Percentiles rank a stretch among this genome's conserved stretches.
phyloP scores from a whole-genome alignment of 2,888 invertebrate species.

The Nezara viridula region DNA sequence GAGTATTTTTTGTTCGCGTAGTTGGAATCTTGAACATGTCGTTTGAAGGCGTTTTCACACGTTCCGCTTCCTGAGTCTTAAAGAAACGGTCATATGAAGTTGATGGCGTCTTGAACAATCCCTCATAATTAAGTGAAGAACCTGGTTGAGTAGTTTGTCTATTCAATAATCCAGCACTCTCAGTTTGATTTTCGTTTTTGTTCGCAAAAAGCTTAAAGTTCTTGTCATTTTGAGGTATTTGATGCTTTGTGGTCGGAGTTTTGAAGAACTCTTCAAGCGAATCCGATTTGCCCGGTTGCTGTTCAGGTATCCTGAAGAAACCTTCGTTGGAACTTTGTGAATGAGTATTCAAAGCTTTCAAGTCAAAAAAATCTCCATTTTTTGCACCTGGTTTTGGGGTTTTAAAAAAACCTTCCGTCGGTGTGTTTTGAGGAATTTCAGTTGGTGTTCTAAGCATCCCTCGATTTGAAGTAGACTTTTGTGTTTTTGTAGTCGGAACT shows the following conservation, averaged over 20 bases:
- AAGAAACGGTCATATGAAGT: not conserved
- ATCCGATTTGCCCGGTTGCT: not conserved
- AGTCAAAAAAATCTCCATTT: slow-evolving; percentile 7
- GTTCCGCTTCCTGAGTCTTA: not conserved
- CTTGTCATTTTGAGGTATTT: not conserved
- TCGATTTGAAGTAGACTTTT: not conserved
- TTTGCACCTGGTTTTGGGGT: not conserved
- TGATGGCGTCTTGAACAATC: not conserved
- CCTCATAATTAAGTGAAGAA: not conserved
- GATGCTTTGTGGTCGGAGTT: not conserved
- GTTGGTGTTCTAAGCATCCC: not conserved
- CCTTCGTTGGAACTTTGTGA: not conserved
- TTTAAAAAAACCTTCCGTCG: not conserved
- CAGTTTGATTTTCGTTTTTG: not conserved
- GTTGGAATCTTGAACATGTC: not conserved
- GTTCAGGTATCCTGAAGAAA: not conserved
- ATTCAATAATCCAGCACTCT: not conserved
- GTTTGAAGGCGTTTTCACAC: not conserved
- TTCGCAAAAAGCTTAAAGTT: not conserved
- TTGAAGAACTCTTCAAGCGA: slow-evolving; percentile 3
- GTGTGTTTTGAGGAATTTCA: not conserved
- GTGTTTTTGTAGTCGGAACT: not conserved
- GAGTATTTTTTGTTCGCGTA: not conserved
- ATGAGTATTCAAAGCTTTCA: not conserved
- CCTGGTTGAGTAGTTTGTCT: not conserved